Conservation (phyloP, 2,888 invertebrate genomes). For the Rhaphigaster nebulosa region DNA sequence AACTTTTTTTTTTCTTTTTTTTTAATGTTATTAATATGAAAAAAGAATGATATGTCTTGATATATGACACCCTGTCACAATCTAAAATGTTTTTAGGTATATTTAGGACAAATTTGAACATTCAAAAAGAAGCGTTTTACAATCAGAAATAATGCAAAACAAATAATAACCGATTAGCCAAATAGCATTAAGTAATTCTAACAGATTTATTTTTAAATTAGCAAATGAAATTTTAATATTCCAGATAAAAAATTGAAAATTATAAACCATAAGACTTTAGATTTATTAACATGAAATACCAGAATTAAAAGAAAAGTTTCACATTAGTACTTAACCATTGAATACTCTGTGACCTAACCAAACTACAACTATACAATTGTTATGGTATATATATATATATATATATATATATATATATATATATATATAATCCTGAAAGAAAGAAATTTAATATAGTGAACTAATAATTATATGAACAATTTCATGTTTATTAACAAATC, state of each 20-base stretch:
- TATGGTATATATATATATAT: no score
- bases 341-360: not conserved
- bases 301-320: not conserved
- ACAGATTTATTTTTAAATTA: not conserved
- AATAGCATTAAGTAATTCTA: not conserved
- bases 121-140: not conserved
- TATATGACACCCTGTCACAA: constrained; percentile 55
- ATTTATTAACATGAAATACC: not conserved
- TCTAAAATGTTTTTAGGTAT: not conserved
- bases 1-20: not conserved
- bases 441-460: not conserved
- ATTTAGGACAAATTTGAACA: not conserved
- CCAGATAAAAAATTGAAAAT: not conserved
- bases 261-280: not conserved
- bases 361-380: not conserved
- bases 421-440: not conserved
- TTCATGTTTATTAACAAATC: not conserved
- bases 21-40: not conserved
- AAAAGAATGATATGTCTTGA: constrained; percentile 48
- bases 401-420: no score
- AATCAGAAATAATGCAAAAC: not conserved
- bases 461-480: not conserved
- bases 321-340: not conserved
- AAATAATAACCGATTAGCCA: not conserved
- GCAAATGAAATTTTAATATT: not conserved